These are phyloP conservation scores for Eulemur mongoz DNA, from an alignment of 2,797 vertebrate genomes.

Conservation along the genomic window DNA sequence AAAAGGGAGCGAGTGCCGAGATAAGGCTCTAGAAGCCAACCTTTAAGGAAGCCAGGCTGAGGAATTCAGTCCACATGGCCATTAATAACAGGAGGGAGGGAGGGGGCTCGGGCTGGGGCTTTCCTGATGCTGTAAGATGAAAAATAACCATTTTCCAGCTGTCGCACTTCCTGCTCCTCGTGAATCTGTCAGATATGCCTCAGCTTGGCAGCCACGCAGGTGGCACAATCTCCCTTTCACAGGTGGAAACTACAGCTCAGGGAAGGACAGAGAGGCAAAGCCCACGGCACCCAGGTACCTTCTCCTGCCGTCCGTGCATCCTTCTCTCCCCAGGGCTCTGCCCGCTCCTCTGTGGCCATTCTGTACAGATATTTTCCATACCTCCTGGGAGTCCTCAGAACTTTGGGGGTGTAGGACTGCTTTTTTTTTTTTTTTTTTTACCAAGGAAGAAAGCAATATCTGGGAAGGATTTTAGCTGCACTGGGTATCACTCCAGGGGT, in stretches of 20 bases:
- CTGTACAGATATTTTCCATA: background rate
- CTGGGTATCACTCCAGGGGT: background rate
- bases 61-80: background rate
- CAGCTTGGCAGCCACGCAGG: background rate
- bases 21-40: constrained; percentile 7
- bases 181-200: background rate
- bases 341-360: background rate
- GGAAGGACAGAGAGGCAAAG: background rate
- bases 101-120: background rate
- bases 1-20: constrained; percentile 33
- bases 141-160: constrained; percentile 36
- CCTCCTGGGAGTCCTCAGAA: background rate
- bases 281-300: rapidly evolving
- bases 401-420: background rate
- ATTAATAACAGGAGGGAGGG: background rate
- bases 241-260: background rate
- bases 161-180: background rate
- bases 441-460: background rate
- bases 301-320: background rate
- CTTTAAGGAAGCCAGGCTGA: background rate
- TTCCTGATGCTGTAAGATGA: background rate
- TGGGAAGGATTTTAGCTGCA: background rate
- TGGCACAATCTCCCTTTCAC: background rate
- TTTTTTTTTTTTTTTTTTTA: background rate
- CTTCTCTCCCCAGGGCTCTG: background rate